Base-by-base conservation (phyloP, 2,113 vertebrate genomes). In the Myiozetetes cayanensis region DNA sequence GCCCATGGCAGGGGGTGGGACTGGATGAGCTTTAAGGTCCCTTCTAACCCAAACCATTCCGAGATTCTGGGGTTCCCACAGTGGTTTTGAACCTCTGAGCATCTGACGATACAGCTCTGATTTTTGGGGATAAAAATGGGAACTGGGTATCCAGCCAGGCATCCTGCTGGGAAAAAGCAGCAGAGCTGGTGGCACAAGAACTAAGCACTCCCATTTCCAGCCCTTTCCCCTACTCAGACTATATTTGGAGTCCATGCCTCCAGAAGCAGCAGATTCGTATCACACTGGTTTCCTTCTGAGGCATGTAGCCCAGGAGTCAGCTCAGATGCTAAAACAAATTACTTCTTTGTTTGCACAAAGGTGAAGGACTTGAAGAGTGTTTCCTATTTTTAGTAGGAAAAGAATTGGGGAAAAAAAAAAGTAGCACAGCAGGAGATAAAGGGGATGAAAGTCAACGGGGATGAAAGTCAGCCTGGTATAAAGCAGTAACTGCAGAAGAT, bases 331-430 rank as follows among this genome's bases (percentile, higher is more conserved):
- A 66, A 84, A 92, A 67, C 88, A 90, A 92, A 90, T 74, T 35
- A 83, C 67, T 72, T n/a, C 62, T 78, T 94, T 76, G 79, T 66
- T 86, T 81, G 72, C 94, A 92, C 86, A 66, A 89, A 95, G 80
- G 88, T 92, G 89, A 90, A 83, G 85, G 59, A 86, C 65, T 83
- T 4, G 2, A 88, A 59, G 81, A 89, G 23, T n/a, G 71, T 67
- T 92, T 90, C 86, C 63, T 84, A 86, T 75, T 91, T 93, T 92
- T 72, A 90, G 83, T 13, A 92, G 73, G 47, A 50, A 81, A 71
- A 90, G 39, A 88, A 80, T 2, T 77, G 76, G 43, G 56, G 49
- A 50, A n/a, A 89, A 41, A 37, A 37, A 74, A 90, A 83, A 84
- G 82, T 35, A 83, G 76, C 59, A 43, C 79, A 80, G 90, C 76